These are phyloP conservation scores for Cephalopterus ornatus DNA, from an alignment of 2,113 vertebrate species.

Conservation along the genomic window DNA sequence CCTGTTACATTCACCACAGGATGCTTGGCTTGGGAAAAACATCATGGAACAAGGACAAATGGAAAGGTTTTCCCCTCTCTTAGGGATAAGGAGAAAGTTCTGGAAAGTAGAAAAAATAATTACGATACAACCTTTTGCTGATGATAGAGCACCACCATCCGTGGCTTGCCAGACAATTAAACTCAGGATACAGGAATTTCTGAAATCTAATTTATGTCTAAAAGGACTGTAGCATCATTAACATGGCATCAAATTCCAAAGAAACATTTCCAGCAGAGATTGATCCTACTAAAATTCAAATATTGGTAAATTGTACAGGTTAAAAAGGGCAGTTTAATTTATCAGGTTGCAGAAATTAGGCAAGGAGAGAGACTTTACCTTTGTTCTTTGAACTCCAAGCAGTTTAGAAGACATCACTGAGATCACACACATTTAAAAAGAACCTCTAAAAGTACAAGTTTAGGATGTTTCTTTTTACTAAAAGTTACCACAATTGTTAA, in stretches of 20 bases:
- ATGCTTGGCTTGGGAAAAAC: background rate
- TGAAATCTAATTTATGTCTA: background rate
- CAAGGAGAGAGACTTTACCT: background rate
- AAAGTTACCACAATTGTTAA: background rate
- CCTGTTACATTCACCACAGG: fast-evolving
- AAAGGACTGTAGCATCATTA: background rate
- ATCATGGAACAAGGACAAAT: fast-evolving
- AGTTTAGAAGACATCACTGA: background rate
- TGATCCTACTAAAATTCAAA: background rate
- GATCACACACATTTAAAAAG: background rate
- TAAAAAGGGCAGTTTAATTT: background rate
- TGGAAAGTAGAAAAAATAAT: background rate
- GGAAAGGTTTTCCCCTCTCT: background rate
- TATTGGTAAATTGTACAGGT: background rate
- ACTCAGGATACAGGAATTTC: background rate
- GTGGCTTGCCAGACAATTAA: background rate
- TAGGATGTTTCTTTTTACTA: background rate
- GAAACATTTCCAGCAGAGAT: background rate
- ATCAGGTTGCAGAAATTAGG: background rate
- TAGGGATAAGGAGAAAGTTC: background rate
- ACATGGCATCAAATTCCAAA: background rate
- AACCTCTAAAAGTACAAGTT: background rate
- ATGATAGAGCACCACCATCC: fast-evolving
- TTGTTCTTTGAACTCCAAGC: background rate
- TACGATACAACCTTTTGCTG: fast-evolving